A percentile compares a stretch with the other conserved stretches of the same genome.
These are phyloP conservation scores for Buathra laborator DNA, from an alignment of 2,888 invertebrate genomes.

Conservation along the genomic window DNA sequence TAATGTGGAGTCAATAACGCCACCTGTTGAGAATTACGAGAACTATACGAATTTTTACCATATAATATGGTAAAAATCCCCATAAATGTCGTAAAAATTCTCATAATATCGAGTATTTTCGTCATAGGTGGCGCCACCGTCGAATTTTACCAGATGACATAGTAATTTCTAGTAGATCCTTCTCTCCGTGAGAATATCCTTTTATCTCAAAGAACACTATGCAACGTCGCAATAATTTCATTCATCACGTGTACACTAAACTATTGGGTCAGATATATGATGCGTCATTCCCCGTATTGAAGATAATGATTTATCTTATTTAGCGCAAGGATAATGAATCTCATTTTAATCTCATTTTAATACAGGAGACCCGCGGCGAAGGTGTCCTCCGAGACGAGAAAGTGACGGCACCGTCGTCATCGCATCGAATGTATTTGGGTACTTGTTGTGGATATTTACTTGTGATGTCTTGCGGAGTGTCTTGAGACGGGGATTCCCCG, in stretches of 20 bases:
- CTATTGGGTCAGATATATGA: neutral
- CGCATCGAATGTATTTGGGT: neutral
- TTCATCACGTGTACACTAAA: neutral
- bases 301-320: slow-evolving; percentile 19
- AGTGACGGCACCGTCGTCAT: slow-evolving; percentile 23
- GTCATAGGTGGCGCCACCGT: too few species aligned
- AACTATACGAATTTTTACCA: too few species aligned
- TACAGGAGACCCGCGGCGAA: slow-evolving; percentile 11
- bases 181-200: too few species aligned
- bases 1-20: too few species aligned
- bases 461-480: slow-evolving; percentile 10
- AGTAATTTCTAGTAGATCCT: too few species aligned
- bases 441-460: slow-evolving; percentile 7
- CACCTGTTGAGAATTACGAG: too few species aligned
- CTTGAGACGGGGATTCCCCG: slow-evolving; percentile 36
- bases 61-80: too few species aligned
- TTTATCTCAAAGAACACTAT: neutral
- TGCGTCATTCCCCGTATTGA: neutral
- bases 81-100: too few species aligned
- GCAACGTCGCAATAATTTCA: slow-evolving; percentile 1
- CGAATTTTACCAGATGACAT: too few species aligned
- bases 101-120: too few species aligned
- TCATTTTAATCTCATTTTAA: slow-evolving; percentile 48
- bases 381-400: slow-evolving; percentile 36
- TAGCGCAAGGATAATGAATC: slow-evolving; percentile 46